Evolutionary conservation across 2,888 invertebrate genomes (phyloP).

Genomic region (Dione vanillae): DNA sequence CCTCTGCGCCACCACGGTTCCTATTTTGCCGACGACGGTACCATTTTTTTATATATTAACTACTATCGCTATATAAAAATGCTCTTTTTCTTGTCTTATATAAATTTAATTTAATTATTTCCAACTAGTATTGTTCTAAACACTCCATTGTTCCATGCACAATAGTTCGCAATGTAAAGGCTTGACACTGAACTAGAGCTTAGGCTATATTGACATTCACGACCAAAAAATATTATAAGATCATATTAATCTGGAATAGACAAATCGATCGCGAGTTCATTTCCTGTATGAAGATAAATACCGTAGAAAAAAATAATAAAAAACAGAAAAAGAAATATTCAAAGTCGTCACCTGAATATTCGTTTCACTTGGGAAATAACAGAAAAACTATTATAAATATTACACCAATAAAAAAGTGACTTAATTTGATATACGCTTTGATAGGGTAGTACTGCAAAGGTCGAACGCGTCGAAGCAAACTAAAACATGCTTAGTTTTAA

Average conservation of each 20-base stretch:
- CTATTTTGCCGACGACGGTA: too few species aligned
- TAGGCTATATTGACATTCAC: background rate
- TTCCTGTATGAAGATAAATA: background rate
- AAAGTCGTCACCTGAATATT: background rate
- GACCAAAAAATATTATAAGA: too few species aligned
- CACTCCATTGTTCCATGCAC: conserved; percentile 12
- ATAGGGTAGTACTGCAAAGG: conserved; percentile 17
- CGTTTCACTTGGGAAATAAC: background rate
- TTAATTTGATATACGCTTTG: conserved; percentile 22
- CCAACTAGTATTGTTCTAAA: background rate
- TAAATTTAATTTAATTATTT: background rate
- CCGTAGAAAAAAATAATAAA: background rate
- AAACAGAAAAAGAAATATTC: background rate
- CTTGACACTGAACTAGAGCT: background rate
- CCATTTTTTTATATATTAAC: too few species aligned
- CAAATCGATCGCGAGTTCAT: background rate
- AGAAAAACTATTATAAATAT: background rate
- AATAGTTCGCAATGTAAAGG: conserved; percentile 5
- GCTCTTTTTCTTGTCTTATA: too few species aligned
- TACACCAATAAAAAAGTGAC: background rate
- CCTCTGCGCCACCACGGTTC: too few species aligned
- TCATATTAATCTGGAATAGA: background rate
- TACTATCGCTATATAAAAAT: too few species aligned
- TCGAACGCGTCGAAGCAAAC: conserved; percentile 23
- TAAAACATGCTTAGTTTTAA: conserved; percentile 17